Conservation (phyloP, 2,113 vertebrate genomes). For the Hemiscyllium ocellatum region DNA sequence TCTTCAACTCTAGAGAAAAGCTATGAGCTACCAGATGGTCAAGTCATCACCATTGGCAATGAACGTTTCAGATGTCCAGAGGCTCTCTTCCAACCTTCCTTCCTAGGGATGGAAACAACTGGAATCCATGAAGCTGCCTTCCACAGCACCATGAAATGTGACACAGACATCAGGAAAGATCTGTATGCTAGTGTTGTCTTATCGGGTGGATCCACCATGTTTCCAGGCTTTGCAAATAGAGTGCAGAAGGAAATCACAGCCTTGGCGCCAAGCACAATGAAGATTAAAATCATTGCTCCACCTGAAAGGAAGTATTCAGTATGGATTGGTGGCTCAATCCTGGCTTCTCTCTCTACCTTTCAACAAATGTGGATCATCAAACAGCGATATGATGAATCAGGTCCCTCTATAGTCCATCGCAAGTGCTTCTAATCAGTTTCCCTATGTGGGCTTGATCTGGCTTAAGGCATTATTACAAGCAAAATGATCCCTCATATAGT, state of each 20-base stretch:
- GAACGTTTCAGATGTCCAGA: constrained; percentile 45
- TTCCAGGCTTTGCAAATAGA: neutral
- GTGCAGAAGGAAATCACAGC: neutral
- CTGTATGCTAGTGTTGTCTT: neutral
- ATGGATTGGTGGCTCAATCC: constrained; percentile 94
- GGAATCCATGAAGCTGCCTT: neutral
- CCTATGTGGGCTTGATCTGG: neutral
- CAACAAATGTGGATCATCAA: constrained; percentile 96
- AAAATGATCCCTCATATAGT: neutral
- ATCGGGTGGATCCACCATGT: neutral
- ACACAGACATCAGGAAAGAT: neutral
- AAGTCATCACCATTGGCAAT: constrained; percentile 16
- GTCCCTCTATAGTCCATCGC: neutral
- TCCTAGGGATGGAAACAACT: neutral
- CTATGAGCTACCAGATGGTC: constrained; percentile 16
- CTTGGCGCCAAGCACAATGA: neutral
- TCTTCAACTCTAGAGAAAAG: constrained; percentile 44
- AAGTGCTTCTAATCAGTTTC: constrained; percentile 6
- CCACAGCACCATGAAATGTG: neutral
- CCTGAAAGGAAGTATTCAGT: constrained; percentile 95
- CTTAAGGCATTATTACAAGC: neutral
- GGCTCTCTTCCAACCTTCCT: constrained; percentile 48
- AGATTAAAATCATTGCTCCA: constrained; percentile 81
- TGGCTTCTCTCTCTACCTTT: constrained; percentile 93
- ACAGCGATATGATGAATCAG: constrained; percentile 1